phyloP scores from a whole-genome alignment of 2,888 invertebrate species.

The Adineta ricciae region DNA sequence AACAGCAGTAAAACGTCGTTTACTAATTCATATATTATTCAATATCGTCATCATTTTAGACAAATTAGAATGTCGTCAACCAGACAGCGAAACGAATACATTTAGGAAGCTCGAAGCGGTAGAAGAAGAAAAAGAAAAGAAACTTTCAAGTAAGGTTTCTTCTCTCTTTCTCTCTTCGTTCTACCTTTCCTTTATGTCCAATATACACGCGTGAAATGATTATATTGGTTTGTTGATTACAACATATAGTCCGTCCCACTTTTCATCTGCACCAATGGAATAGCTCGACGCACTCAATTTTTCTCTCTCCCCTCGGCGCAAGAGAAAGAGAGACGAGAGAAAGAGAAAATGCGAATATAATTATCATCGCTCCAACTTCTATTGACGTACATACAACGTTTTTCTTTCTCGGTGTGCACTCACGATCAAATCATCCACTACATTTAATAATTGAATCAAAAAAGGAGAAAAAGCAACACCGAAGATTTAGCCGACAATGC shows the following conservation, averaged over 20 bases:
- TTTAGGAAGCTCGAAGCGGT: background rate
- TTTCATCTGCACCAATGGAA: background rate
- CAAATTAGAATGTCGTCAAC: background rate
- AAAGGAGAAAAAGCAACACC: background rate
- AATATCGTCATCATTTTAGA: background rate
- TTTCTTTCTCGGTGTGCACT: background rate
- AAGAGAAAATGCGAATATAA: background rate
- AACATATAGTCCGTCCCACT: background rate
- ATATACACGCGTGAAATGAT: conserved; percentile 13
- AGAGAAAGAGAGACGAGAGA: background rate
- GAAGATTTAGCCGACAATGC: background rate
- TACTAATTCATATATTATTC: background rate
- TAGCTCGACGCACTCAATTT: background rate
- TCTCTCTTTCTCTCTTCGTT: background rate
- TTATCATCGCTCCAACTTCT: background rate
- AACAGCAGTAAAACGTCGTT: background rate
- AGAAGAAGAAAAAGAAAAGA: background rate
- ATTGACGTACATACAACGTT: background rate
- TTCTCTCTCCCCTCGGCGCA: background rate
- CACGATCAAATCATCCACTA: conserved; percentile 2
- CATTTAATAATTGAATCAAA: background rate
- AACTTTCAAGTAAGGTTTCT: background rate
- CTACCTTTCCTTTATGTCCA: background rate
- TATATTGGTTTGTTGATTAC: conserved; percentile 15
- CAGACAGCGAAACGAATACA: background rate